Evolutionary conservation across 2,113 vertebrate species (phyloP).

Genomic region (Ancistrus triradiatus): DNA sequence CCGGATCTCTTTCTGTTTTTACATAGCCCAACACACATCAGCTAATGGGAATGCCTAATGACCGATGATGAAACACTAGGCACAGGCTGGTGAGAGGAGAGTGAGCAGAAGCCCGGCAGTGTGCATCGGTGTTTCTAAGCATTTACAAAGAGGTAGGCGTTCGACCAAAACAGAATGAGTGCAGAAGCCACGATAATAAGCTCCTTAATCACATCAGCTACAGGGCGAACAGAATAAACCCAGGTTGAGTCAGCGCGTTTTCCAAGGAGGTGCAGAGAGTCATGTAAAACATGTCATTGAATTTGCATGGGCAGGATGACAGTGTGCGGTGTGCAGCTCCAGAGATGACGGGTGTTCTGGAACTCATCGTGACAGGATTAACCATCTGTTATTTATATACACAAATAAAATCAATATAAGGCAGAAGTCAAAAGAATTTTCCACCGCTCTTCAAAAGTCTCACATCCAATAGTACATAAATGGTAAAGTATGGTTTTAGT

Average conservation of each 20-base stretch:
- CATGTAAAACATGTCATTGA: constrained; percentile 23
- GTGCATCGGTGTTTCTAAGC: not conserved
- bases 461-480: constrained; percentile 1
- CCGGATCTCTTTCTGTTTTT: constrained; percentile 6
- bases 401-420: constrained; percentile 1
- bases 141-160: constrained; percentile 11
- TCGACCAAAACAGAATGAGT: constrained; percentile 6
- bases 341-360: not conserved
- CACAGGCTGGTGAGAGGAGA: not conserved
- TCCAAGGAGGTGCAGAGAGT: not conserved
- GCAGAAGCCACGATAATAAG: constrained; percentile 25
- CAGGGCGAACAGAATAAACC: constrained; percentile 4
- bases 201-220: constrained; percentile 13
- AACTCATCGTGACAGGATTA: constrained; percentile 12
- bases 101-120: not conserved
- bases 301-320: constrained; percentile 8
- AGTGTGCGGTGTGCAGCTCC: not conserved
- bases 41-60: constrained; percentile 2
- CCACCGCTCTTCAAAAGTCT: not conserved
- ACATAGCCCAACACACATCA: constrained; percentile 5
- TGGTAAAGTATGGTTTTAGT: not conserved
- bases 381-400: constrained; percentile 16
- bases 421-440: not conserved
- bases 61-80: constrained; percentile 6
- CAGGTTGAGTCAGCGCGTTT: constrained; percentile 38